These are phyloP conservation scores for Hypanus sabinus DNA, from an alignment of 2,113 vertebrate genomes.

Conservation along the genomic window DNA sequence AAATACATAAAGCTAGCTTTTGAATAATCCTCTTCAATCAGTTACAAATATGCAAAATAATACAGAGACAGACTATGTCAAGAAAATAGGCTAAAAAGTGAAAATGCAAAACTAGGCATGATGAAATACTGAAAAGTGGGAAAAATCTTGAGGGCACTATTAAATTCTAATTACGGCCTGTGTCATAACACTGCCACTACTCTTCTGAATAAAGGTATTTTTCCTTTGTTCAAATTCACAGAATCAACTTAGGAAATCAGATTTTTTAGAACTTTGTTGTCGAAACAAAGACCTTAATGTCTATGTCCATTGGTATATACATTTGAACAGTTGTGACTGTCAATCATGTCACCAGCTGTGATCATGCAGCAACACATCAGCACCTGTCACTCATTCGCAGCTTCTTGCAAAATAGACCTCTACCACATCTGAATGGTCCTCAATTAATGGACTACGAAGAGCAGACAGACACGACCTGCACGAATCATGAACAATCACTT, in stretches of 20 bases:
- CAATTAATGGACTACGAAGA: not conserved
- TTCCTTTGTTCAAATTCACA: not conserved
- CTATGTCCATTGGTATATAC: not conserved
- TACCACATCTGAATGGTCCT: not conserved
- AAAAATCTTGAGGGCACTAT: not conserved
- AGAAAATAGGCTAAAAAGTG: not conserved
- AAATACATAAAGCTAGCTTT: not conserved
- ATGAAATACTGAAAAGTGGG: not conserved
- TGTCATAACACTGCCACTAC: not conserved
- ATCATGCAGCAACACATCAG: not conserved
- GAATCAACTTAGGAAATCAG: not conserved
- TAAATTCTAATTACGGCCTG: not conserved
- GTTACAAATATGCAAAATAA: not conserved
- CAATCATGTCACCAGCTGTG: constrained; percentile 20
- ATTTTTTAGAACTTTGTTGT: not conserved
- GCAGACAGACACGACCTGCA: not conserved
- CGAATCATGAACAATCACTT: not conserved
- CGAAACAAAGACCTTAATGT: not conserved
- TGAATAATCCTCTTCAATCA: not conserved
- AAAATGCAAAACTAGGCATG: not conserved
- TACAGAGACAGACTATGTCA: not conserved
- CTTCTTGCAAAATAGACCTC: not conserved
- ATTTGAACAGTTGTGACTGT: constrained; percentile 1
- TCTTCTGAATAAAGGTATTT: not conserved
- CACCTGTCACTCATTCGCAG: not conserved